Evolutionary conservation across 2,888 invertebrate species (phyloP).

Genomic region (Dysmachus trigonus): DNA sequence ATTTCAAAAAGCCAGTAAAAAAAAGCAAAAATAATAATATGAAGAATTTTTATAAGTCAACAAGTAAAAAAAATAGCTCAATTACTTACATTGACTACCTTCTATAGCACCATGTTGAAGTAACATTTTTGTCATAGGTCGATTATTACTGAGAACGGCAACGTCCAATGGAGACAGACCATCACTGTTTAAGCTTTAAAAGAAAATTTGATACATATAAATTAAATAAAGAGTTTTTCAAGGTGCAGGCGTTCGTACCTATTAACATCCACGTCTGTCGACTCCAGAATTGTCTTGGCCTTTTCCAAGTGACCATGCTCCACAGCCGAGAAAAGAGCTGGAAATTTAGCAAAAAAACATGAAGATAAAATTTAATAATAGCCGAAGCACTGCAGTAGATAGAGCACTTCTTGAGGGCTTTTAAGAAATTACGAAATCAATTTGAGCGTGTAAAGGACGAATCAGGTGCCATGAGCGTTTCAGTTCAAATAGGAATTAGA

Average conservation of each 20-base stretch:
- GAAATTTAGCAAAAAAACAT: conserved; percentile 59
- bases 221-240: background rate
- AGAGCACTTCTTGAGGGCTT: background rate
- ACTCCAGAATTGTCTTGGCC: conserved; percentile 88
- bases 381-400: background rate
- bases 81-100: conserved; percentile 80
- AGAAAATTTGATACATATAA: conserved; percentile 46
- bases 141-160: conserved; percentile 89
- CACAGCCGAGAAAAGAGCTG: conserved; percentile 94
- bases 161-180: conserved; percentile 91
- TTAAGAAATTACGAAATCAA: background rate
- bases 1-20: background rate
- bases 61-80: background rate
- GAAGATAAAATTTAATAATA: background rate
- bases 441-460: background rate
- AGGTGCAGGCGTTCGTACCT: conserved; percentile 70
- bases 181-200: conserved; percentile 84
- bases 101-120: conserved; percentile 87
- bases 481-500: background rate
- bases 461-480: background rate
- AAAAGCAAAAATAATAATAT: background rate
- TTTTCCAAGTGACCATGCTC: conserved; percentile 95
- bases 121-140: conserved; percentile 88
- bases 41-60: background rate
- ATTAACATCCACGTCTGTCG: conserved; percentile 92